phyloP scores from a whole-genome alignment of 1,140 invertebrate species.

The Leptinotarsa texana region DNA sequence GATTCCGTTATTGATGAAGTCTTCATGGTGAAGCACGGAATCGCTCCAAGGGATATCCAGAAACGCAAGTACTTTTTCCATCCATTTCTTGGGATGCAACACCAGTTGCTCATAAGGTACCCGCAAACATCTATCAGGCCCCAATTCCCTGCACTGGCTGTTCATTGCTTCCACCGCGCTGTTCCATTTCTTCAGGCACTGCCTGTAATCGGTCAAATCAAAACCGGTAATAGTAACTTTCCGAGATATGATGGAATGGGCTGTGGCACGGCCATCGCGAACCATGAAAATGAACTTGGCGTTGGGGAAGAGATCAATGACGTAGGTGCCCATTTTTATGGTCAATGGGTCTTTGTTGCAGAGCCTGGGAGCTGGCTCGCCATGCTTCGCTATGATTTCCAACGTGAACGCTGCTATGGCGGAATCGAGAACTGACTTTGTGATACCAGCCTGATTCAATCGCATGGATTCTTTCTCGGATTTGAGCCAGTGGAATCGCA shows the following conservation, averaged over 20 bases:
- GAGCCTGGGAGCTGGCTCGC: constrained; percentile 86
- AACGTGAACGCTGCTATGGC: constrained; percentile 96
- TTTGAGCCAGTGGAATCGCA: constrained; percentile 91
- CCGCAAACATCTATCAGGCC: constrained; percentile 75
- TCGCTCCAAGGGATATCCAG: constrained; percentile 94
- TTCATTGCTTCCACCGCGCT: constrained; percentile 93
- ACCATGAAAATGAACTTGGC: constrained; percentile 97
- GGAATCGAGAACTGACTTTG: constrained; percentile 87
- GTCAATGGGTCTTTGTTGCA: constrained; percentile 99
- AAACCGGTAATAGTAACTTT: constrained; percentile 95
- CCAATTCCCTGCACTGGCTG: constrained; percentile 88
- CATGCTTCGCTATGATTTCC: constrained; percentile 94
- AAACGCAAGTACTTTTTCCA: constrained; percentile 89
- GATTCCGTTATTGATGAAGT: constrained; percentile 95
- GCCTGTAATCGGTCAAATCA: constrained; percentile 89
- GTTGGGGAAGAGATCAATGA: constrained; percentile 77
- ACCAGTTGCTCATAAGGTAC: constrained; percentile 97
- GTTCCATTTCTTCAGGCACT: constrained; percentile 96
- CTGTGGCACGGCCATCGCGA: constrained; percentile 94
- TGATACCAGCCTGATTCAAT: constrained; percentile 92
- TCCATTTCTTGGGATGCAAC: constrained; percentile 86
- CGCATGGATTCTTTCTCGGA: constrained; percentile 88
- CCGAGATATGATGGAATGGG: constrained; percentile 96
- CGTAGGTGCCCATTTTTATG: constrained; percentile 90
- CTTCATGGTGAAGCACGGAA: constrained; percentile 95